These are phyloP conservation scores for Acrocephalus arundinaceus DNA, from an alignment of 2,113 vertebrate species.

Conservation along the genomic window DNA sequence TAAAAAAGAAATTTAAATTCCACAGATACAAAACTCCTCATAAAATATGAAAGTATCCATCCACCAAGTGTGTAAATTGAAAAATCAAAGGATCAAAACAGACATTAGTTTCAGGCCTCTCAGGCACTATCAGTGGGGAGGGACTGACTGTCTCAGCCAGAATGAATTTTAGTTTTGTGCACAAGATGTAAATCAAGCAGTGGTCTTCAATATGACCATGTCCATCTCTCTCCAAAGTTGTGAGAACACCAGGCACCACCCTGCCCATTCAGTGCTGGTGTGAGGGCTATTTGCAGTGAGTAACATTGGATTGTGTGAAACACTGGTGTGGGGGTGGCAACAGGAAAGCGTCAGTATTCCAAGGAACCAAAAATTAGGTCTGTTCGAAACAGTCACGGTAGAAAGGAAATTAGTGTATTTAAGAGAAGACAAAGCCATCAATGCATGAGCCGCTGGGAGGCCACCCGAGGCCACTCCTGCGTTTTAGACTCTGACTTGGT, in stretches of 20 bases:
- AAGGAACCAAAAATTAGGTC: neutral
- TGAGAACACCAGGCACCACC: accelerated
- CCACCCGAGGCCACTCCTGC: accelerated
- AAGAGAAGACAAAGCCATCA: neutral
- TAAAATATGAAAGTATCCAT: neutral
- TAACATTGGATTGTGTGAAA: neutral
- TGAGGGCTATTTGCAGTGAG: neutral
- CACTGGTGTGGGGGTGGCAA: accelerated
- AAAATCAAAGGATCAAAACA: neutral
- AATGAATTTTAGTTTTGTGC: neutral
- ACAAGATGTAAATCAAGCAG: neutral
- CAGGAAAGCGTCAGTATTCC: neutral
- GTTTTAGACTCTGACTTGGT: neutral
- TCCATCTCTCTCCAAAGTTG: neutral
- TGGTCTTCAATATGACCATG: neutral
- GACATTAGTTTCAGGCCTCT: neutral
- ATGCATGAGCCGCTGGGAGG: neutral
- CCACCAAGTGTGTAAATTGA: neutral
- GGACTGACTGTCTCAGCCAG: neutral
- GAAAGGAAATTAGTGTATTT: neutral
- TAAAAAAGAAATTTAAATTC: neutral
- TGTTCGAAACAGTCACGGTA: neutral
- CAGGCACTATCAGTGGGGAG: neutral
- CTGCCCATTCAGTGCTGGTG: accelerated
- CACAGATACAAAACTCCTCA: neutral